These are phyloP conservation scores for Anser cygnoides DNA, from an alignment of 2,113 vertebrate genomes.

Conservation along the genomic window DNA sequence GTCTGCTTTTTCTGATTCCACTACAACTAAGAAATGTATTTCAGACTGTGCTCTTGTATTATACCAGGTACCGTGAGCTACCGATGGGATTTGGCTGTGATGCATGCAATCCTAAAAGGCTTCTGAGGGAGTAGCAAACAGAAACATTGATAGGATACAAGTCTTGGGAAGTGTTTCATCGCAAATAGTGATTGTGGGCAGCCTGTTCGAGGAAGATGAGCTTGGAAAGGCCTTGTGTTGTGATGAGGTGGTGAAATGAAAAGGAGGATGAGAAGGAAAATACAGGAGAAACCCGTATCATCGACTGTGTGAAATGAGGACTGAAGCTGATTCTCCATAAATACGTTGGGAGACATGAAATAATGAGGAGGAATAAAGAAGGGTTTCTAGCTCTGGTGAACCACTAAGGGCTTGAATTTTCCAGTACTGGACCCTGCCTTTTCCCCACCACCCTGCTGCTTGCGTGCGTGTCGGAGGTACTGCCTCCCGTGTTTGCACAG, in stretches of 20 bases:
- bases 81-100: not conserved
- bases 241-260: not conserved
- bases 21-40: not conserved
- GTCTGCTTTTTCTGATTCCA: not conserved
- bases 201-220: no score
- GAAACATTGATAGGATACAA: not conserved
- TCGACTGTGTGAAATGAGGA: accelerated
- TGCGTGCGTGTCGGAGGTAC: not conserved
- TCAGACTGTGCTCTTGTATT: not conserved
- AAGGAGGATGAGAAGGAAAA: not conserved
- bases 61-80: not conserved
- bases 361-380: not conserved
- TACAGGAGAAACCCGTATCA: accelerated
- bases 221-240: not conserved
- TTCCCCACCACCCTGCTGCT: not conserved
- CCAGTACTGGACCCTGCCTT: not conserved
- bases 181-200: not conserved
- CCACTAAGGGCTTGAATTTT: not conserved
- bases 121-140: not conserved
- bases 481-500: not conserved
- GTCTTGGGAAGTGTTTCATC: not conserved
- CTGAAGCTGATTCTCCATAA: not conserved
- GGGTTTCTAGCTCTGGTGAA: not conserved
- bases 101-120: not conserved
- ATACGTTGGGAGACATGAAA: not conserved